Conservation (phyloP, 1,140 invertebrate species). For the Argopecten irradians region DNA sequence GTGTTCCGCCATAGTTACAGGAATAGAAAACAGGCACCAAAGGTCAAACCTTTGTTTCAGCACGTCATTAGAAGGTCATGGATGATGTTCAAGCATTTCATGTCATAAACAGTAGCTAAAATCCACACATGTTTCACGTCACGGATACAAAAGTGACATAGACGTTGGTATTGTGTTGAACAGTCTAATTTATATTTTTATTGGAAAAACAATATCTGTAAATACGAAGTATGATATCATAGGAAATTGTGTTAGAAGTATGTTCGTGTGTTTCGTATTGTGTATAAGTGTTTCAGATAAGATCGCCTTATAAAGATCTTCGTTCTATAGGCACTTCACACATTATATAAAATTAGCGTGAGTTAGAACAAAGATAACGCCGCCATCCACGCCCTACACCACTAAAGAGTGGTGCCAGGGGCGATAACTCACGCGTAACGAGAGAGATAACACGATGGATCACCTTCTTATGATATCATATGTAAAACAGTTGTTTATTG, state of each 20-base stretch:
- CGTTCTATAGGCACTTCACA: not conserved
- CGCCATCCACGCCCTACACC: not conserved
- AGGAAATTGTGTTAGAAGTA: not conserved
- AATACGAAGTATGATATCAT: no score
- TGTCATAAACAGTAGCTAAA: not conserved
- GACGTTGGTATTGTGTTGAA: no score
- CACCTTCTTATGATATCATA: not conserved
- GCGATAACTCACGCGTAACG: conserved; percentile 14
- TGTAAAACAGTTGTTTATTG: conserved; percentile 18
- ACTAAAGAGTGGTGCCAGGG: not conserved
- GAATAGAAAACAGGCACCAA: not conserved
- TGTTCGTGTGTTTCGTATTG: not conserved
- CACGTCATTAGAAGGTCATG: conserved; percentile 13
- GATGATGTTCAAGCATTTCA: not conserved
- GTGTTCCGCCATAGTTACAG: not conserved
- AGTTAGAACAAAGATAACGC: not conserved
- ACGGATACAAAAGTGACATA: no score
- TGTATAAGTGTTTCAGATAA: conserved; percentile 10
- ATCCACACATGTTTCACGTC: not conserved
- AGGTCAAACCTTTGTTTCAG: not conserved
- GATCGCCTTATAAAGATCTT: not conserved
- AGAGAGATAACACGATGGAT: not conserved
- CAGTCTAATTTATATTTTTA: no score
- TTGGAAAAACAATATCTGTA: no score
- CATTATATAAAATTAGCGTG: not conserved